A percentile compares a stretch with the other conserved stretches of the same genome.
Evolutionary conservation across 1,140 invertebrate species (phyloP).

Genomic region (Drosophila miranda): DNA sequence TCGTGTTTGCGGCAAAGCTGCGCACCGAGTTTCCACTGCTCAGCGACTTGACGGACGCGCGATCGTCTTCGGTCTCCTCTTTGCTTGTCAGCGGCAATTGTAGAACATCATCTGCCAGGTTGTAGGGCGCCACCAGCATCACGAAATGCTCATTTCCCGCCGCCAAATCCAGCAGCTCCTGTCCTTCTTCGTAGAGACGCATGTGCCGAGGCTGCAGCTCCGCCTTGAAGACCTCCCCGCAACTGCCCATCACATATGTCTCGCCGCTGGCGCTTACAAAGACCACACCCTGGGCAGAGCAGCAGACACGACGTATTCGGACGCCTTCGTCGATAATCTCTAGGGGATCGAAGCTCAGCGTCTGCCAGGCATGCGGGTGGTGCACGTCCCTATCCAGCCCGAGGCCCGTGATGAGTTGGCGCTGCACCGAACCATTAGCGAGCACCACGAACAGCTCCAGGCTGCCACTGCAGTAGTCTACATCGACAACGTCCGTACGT

Average conservation of each 20-base stretch:
- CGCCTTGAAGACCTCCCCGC: slow-evolving; percentile 64
- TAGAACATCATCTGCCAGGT: slow-evolving; percentile 50
- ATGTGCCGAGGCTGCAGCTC: slow-evolving; percentile 70
- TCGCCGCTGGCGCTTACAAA: slow-evolving; percentile 62
- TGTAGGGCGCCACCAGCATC: slow-evolving; percentile 54
- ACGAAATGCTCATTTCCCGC: slow-evolving; percentile 77
- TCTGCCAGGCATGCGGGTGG: slow-evolving; percentile 52
- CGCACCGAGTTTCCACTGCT: slow-evolving; percentile 49
- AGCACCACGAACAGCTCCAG: slow-evolving; percentile 64
- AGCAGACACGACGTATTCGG: slow-evolving; percentile 61
- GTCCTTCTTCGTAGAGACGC: slow-evolving; percentile 66
- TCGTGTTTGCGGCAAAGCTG: slow-evolving; percentile 60
- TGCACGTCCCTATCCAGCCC: slow-evolving; percentile 7
- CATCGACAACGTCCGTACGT: slow-evolving; percentile 58
- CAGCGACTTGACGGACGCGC: slow-evolving; percentile 55
- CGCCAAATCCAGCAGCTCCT: slow-evolving; percentile 65
- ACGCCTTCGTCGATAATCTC: slow-evolving; percentile 74
- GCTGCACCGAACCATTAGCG: slow-evolving; percentile 50
- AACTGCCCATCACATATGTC: slow-evolving; percentile 72
- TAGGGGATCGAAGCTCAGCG: slow-evolving; percentile 67
- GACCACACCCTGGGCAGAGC: slow-evolving; percentile 65
- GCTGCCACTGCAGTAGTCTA: slow-evolving; percentile 61
- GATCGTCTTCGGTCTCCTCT: slow-evolving; percentile 24
- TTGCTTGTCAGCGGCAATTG: slow-evolving; percentile 43
- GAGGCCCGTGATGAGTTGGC: slow-evolving; percentile 33